These are phyloP conservation scores for Fundulus diaphanus DNA, from an alignment of 2,797 vertebrate genomes.

Conservation along the genomic window DNA sequence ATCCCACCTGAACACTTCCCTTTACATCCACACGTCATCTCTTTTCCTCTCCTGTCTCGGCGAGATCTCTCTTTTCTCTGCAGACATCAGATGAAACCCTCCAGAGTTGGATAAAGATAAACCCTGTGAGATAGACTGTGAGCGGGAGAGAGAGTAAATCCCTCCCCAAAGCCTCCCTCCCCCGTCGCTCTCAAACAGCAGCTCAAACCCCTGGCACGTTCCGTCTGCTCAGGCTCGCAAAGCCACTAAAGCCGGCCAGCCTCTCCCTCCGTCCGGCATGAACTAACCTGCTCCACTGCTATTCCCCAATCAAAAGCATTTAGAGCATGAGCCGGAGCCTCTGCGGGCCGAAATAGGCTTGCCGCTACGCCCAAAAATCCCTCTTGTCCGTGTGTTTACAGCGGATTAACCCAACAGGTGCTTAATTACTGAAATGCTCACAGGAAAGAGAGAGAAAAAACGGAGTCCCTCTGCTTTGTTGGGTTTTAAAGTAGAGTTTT, in stretches of 20 bases:
- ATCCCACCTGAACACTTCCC: conserved; percentile 31
- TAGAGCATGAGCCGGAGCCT: conserved; percentile 49
- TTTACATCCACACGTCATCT: conserved; percentile 23
- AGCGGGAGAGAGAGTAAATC: conserved; percentile 60
- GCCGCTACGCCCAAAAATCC: neutral
- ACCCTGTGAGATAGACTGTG: conserved; percentile 55
- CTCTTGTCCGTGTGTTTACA: conserved; percentile 21
- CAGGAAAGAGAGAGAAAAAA: conserved; percentile 3
- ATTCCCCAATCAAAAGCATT: conserved; percentile 68
- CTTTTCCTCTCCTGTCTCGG: conserved; percentile 12
- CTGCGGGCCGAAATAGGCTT: conserved; percentile 41
- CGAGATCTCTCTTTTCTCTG: conserved; percentile 36
- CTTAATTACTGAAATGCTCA: conserved; percentile 49
- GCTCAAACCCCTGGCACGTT: conserved; percentile 61
- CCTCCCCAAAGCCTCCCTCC: neutral
- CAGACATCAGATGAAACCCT: conserved; percentile 52
- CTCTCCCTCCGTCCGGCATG: conserved; percentile 49
- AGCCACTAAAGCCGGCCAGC: conserved; percentile 62
- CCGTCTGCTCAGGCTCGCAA: conserved; percentile 53
- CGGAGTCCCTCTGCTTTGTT: neutral
- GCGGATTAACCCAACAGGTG: conserved; percentile 74
- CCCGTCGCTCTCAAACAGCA: conserved; percentile 19
- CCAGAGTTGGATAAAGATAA: conserved; percentile 68
- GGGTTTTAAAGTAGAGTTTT: conserved; percentile 14
- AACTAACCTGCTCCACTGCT: conserved; percentile 61